Evolutionary conservation across 2,888 invertebrate species (phyloP).

Genomic region (Clostera curtula): DNA sequence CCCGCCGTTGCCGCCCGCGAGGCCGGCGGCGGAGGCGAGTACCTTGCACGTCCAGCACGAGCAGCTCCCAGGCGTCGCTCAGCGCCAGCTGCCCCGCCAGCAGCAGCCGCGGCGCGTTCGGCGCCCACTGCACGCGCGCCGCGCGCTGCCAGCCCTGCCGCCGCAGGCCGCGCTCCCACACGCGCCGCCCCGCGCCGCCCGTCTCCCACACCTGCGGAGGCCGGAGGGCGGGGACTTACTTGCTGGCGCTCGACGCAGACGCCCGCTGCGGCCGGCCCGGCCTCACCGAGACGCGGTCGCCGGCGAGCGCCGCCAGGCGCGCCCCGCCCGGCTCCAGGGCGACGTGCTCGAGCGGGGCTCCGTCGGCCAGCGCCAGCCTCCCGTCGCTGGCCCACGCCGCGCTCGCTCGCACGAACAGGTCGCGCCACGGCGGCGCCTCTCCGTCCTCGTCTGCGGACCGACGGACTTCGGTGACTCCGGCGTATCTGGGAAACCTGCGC

Average conservation of each 20-base stretch:
- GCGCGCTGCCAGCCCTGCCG: constrained; percentile 31
- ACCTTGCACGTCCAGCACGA: constrained; percentile 33
- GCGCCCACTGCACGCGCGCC: constrained; percentile 28
- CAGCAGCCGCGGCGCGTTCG: constrained; percentile 32
- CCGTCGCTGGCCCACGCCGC: constrained; percentile 8
- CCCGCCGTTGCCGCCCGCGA: background rate
- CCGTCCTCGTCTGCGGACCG: constrained; percentile 30
- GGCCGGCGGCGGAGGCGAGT: constrained; percentile 1
- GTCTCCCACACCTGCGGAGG: constrained; percentile 9
- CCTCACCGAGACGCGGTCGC: constrained; percentile 19
- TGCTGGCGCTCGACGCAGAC: constrained; percentile 32
- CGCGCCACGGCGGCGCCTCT: constrained; percentile 48
- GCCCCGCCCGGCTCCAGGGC: constrained; percentile 8
- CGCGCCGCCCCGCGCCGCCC: constrained; percentile 15
- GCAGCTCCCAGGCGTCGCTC: constrained; percentile 40
- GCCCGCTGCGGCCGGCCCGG: constrained; percentile 9
- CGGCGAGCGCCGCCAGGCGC: constrained; percentile 23
- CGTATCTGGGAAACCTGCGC: too few relatives aligned
- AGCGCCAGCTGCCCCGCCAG: constrained; percentile 41
- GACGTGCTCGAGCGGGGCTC: constrained; percentile 9
- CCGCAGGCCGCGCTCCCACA: constrained; percentile 15
- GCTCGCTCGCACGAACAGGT: constrained; percentile 20
- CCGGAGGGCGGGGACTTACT: constrained; percentile 14
- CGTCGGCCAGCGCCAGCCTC: constrained; percentile 7
- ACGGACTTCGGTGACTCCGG: too few relatives aligned